A percentile compares a stretch with the other conserved stretches of the same genome.
Evolutionary conservation across 2,113 vertebrate genomes (phyloP).

Genomic region (Pristiophorus japonicus): DNA sequence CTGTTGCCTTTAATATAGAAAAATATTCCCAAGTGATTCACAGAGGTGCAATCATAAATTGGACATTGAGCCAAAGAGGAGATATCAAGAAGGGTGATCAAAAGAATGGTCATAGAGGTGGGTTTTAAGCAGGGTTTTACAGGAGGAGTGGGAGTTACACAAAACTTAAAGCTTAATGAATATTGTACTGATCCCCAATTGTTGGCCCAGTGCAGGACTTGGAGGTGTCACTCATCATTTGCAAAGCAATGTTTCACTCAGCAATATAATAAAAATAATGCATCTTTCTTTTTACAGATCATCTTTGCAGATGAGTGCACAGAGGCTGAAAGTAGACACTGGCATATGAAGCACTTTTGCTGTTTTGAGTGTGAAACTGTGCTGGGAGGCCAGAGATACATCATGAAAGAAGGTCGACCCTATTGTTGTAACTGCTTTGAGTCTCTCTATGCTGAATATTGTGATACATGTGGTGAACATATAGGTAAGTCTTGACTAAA

Average conservation of each 20-base stretch:
- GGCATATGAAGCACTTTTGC: slow-evolving; percentile 99
- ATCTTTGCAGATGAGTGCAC: slow-evolving; percentile 97
- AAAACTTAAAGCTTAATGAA: not conserved
- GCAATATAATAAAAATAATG: not conserved
- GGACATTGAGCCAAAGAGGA: too few species aligned
- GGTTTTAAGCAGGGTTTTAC: not conserved
- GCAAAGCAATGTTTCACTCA: not conserved
- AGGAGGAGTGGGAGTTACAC: too few species aligned
- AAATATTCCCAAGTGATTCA: too few species aligned
- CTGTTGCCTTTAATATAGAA: too few species aligned
- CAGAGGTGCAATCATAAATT: too few species aligned
- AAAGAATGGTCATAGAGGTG: not conserved
- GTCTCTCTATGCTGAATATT: slow-evolving; percentile 91
- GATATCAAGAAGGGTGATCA: too few species aligned
- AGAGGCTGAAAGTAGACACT: slow-evolving; percentile 91
- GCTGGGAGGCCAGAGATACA: slow-evolving; percentile 93
- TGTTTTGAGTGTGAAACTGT: slow-evolving; percentile 94
- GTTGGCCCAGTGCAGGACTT: not conserved
- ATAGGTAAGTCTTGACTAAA: slow-evolving; percentile 68
- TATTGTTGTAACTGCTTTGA: slow-evolving; percentile 97
- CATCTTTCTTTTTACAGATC: slow-evolving; percentile 62
- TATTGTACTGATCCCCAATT: not conserved
- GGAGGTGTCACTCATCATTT: not conserved
- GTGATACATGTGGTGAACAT: slow-evolving; percentile 92
- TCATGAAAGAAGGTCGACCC: slow-evolving; percentile 96